These are phyloP conservation scores for Mus caroli DNA, from an alignment of 2,797 vertebrate genomes.

Conservation along the genomic window DNA sequence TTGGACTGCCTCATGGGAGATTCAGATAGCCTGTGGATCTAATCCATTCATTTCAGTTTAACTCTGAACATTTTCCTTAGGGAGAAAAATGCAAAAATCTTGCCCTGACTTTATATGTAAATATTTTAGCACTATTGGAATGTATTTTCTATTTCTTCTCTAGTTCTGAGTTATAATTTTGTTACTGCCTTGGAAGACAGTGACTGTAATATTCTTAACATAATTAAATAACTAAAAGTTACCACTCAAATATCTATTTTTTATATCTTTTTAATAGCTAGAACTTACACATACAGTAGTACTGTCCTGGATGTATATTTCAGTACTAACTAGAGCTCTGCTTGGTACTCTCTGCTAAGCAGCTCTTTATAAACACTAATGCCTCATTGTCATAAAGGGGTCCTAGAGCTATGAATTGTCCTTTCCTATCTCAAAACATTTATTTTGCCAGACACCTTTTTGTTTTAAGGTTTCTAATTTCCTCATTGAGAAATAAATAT, in stretches of 20 bases:
- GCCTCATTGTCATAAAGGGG: neutral
- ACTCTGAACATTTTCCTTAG: conserved; percentile 27
- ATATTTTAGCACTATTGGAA: conserved; percentile 31
- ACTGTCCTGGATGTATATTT: neutral
- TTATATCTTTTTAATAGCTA: neutral
- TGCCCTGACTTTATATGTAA: neutral
- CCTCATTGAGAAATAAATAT: conserved; percentile 52
- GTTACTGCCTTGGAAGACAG: conserved; percentile 31
- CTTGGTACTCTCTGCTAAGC: conserved; percentile 10
- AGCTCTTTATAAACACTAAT: conserved; percentile 33
- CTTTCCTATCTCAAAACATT: conserved; percentile 51
- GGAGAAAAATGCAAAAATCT: neutral
- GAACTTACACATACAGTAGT: neutral
- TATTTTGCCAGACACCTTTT: conserved; percentile 20
- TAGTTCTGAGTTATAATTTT: conserved; percentile 46
- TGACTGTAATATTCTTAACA: neutral
- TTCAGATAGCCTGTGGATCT: neutral
- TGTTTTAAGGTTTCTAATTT: conserved; percentile 63
- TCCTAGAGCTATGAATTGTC: neutral
- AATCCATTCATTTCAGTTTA: neutral
- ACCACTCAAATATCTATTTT: conserved; percentile 11
- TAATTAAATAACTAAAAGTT: conserved; percentile 49
- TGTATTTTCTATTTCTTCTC: conserved; percentile 26
- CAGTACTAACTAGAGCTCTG: neutral
- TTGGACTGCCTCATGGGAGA: conserved; percentile 3